Conservation (phyloP, 1,140 invertebrate genomes). For the Pachypeltis micranthus region DNA sequence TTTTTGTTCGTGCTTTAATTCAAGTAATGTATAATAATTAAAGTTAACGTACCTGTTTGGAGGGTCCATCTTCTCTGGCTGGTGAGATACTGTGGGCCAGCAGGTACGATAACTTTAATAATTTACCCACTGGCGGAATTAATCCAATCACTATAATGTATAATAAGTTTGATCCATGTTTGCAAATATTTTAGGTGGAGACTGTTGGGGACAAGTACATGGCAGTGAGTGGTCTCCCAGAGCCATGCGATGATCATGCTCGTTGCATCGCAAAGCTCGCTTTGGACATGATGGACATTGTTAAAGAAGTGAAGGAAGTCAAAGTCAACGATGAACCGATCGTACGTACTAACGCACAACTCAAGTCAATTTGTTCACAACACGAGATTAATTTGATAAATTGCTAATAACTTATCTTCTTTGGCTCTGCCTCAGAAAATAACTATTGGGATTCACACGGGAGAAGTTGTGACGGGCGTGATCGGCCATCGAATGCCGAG, state of each 20-base stretch:
- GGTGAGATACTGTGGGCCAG: too few species aligned
- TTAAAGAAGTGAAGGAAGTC: conserved; percentile 70
- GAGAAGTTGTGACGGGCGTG: conserved; percentile 91
- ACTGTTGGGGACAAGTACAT: conserved; percentile 99
- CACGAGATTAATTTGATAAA: not conserved
- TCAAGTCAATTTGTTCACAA: too few species aligned
- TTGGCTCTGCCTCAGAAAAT: conserved; percentile 62
- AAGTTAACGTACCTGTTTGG: too few species aligned
- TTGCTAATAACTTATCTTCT: not conserved
- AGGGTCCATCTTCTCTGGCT: too few species aligned
- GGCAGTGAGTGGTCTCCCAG: conserved; percentile 93
- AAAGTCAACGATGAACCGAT: conserved; percentile 73
- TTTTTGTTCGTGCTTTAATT: too few species aligned
- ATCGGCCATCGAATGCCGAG: conserved; percentile 93
- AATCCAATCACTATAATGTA: conserved; percentile 46
- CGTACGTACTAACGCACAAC: conserved; percentile 52
- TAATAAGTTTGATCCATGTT: conserved; percentile 87
- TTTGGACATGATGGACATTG: conserved; percentile 91
- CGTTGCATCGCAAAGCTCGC: conserved; percentile 85
- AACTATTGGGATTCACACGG: conserved; percentile 91
- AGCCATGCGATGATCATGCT: conserved; percentile 80
- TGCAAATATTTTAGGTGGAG: conserved; percentile 84
- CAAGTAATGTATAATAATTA: too few species aligned
- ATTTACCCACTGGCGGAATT: too few species aligned
- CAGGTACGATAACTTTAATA: too few species aligned